Conservation (phyloP, 1,140 invertebrate species). For the Meteorus sp. region DNA sequence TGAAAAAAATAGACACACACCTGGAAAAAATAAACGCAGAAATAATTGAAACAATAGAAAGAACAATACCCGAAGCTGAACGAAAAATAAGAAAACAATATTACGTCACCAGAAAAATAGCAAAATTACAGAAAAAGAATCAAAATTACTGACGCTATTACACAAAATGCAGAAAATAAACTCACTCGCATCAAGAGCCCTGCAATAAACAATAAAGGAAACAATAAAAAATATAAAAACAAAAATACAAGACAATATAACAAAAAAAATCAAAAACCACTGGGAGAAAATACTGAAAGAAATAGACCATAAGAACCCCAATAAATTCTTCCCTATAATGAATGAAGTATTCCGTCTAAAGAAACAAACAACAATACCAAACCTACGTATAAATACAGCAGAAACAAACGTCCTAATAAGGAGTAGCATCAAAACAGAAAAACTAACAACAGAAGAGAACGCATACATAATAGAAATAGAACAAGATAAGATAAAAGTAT, state of each 20-base stretch:
- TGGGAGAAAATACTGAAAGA: slow-evolving; percentile 11
- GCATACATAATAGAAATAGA: slow-evolving; percentile 1
- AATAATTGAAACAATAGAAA: neutral
- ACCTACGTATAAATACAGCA: neutral
- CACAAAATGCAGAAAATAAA: no score
- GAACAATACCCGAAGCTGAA: neutral
- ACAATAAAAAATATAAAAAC: neutral
- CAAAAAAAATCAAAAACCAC: slow-evolving; percentile 1
- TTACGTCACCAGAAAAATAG: neutral
- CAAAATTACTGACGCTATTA: neutral
- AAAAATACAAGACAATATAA: neutral
- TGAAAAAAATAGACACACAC: neutral
- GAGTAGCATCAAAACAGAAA: neutral
- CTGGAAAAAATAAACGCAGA: neutral
- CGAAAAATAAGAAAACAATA: neutral
- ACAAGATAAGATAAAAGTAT: slow-evolving; percentile 3
- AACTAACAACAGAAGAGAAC: neutral
- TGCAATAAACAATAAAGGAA: neutral
- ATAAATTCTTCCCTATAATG: slow-evolving; percentile 19
- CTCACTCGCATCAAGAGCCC: neutral
- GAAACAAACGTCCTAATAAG: neutral
- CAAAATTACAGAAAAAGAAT: slow-evolving; percentile 21
- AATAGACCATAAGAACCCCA: slow-evolving; percentile 7
- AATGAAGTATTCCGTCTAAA: slow-evolving; percentile 10
- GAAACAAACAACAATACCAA: neutral